Evolutionary conservation across 2,113 vertebrate genomes (phyloP).

Genomic region (Tringa solitaria): DNA sequence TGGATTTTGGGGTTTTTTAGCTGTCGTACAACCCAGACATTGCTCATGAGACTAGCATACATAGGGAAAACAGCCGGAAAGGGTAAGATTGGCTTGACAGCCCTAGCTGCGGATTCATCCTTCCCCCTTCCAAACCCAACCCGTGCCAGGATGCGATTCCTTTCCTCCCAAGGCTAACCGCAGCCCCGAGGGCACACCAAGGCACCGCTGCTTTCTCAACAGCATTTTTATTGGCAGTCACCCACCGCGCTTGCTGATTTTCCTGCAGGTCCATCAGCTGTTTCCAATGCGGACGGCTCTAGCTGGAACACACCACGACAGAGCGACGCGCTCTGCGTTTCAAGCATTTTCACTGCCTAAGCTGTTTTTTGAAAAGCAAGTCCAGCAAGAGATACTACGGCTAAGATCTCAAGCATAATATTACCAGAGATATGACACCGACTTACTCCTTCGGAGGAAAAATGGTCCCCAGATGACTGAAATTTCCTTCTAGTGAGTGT

Average conservation of each 20-base stretch:
- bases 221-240: neutral
- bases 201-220: neutral
- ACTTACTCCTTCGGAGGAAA: constrained; percentile 1
- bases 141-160: neutral
- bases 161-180: neutral
- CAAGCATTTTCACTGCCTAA: neutral
- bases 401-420: neutral
- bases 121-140: neutral
- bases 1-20: neutral
- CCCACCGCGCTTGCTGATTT: neutral
- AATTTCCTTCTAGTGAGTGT: constrained; percentile 37
- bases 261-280: neutral
- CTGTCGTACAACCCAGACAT: neutral
- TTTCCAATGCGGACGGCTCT: neutral
- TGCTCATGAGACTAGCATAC: neutral
- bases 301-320: neutral
- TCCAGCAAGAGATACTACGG: neutral
- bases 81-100: neutral
- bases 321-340: accelerated
- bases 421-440: neutral
- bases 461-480: constrained; percentile 8
- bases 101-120: neutral
- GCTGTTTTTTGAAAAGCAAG: neutral
- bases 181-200: neutral
- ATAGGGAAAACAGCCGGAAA: neutral